Percentiles rank a stretch among this genome's conserved stretches.
phyloP scores from a whole-genome alignment of 2,797 vertebrate species.

The Anabacerthia variegaticeps region DNA sequence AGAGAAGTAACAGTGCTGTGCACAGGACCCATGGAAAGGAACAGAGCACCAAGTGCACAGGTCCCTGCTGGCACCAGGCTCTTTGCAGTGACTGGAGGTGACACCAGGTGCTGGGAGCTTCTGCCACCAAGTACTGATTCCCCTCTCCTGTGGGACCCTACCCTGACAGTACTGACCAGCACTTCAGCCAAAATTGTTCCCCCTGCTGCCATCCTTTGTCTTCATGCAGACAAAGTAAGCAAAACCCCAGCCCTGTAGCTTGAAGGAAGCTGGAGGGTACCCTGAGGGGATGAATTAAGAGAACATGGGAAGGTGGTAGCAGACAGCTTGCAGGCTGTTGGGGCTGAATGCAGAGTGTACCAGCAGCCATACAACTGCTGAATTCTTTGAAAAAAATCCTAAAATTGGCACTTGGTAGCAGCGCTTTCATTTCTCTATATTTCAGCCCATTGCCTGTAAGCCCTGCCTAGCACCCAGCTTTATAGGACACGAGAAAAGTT shows the following conservation, averaged over 20 bases:
- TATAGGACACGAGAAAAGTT: background rate
- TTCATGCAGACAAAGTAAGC: background rate
- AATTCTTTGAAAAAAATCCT: background rate
- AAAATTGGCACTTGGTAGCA: background rate
- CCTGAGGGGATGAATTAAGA: background rate
- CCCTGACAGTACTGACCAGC: background rate
- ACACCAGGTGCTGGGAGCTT: background rate
- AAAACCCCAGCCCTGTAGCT: background rate
- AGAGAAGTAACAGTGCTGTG: background rate
- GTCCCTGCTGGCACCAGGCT: background rate
- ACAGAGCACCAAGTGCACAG: background rate
- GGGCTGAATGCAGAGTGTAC: background rate
- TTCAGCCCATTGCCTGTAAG: background rate
- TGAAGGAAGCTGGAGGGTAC: background rate
- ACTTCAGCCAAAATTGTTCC: background rate
- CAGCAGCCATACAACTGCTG: background rate
- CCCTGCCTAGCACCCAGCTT: background rate
- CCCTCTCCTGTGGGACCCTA: background rate
- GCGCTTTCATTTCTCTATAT: background rate
- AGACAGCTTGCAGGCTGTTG: background rate
- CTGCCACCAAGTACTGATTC: background rate
- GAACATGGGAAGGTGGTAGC: rapidly evolving
- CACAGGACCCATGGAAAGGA: background rate
- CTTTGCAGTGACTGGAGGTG: rapidly evolving
- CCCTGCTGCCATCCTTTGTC: background rate